Base-by-base conservation (phyloP, 2,888 invertebrate species). In the Acleris sparsana region DNA sequence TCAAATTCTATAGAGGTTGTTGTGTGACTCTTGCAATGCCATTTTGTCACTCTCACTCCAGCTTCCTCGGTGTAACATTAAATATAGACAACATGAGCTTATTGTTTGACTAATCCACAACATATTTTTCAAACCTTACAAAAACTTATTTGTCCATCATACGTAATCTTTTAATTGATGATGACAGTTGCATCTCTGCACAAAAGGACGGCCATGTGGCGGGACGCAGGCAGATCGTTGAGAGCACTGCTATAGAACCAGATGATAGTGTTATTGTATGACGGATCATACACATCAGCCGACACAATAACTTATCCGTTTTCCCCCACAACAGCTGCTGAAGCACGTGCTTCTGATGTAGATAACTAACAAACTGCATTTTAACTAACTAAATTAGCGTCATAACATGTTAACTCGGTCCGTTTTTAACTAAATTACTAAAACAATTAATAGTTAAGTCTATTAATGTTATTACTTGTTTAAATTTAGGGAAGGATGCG, bases 291-390 rank as follows among this genome's bases (percentile, higher is more conserved):
- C 76, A 75, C 68, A 70, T 79, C 79, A 74, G 75, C 75, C 75
- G 73, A 74, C 75, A 79, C 77, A 82, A 80, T 80, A 74, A 75
- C 75, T 74, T 79, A 76, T 74, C 73, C 75, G 72, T 84, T 86
- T 87, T 87, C 84, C 85, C 75, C 52, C 57, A 70, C 74, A 78
- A 79, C 88, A 88, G 84, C 87, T 87, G 88, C 76, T 72, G 66
- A 20, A 71, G 73, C 83, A 82, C 84, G 84, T 80, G 84, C 22
- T 43, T 49, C 18, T 44, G 43, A 29, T 53, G 46, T 9, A 62
- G 52, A 44, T 55, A 51, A 58, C 22, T 59, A 44, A 60, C 44
- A 51, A 61, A 49, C 53, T 72, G 63, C 64, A 53, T 55, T 71
- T 64, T 64, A 61, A 59, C 59, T 56, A 71, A 66, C 60, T 53